Evolutionary conservation across 2,113 vertebrate species (phyloP).

Genomic region (Glaucomys volans): DNA sequence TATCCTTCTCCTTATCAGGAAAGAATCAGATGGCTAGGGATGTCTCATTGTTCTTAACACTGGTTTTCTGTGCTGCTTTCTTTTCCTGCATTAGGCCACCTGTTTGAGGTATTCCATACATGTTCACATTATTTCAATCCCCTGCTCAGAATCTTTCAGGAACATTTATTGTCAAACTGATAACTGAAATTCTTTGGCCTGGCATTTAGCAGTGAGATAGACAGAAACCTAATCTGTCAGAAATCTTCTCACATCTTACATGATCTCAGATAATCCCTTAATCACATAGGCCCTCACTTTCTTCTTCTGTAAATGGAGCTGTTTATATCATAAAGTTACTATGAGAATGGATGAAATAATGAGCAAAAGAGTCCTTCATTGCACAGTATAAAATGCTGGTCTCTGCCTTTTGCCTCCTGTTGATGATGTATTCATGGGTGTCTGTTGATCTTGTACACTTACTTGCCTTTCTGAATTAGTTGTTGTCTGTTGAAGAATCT

Average conservation of each 20-base stretch:
- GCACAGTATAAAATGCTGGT: neutral
- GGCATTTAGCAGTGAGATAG: neutral
- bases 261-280: neutral
- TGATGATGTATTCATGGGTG: neutral
- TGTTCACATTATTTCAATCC: neutral
- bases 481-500: neutral
- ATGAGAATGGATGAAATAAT: neutral
- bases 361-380: neutral
- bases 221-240: neutral
- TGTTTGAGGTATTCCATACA: neutral
- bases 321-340: neutral
- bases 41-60: neutral
- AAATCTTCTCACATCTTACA: neutral
- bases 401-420: neutral
- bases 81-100: neutral
- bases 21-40: neutral
- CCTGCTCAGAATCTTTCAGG: neutral
- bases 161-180: neutral
- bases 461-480: neutral
- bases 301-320: neutral
- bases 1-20: neutral
- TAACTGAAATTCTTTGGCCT: neutral
- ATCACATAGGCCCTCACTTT: neutral
- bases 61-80: neutral
- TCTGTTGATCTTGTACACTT: neutral